Evolutionary conservation across 2,113 vertebrate genomes (phyloP).

Genomic region (Corvus cornix): DNA sequence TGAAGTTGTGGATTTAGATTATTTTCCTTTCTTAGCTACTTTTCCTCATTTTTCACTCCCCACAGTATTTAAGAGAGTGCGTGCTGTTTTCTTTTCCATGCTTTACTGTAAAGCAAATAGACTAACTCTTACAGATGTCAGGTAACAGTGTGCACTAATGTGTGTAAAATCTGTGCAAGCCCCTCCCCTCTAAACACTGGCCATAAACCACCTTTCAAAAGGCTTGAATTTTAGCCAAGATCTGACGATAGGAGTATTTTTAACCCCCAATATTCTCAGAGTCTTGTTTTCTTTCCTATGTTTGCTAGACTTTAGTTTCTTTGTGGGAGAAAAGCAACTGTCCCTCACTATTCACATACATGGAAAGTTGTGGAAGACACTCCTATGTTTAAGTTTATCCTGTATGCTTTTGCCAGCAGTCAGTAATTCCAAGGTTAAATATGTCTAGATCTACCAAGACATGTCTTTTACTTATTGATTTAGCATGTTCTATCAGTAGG

Average conservation of each 20-base stretch:
- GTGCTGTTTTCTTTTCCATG: background rate
- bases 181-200: background rate
- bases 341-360: background rate
- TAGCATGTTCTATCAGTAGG: background rate
- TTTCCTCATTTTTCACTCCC: background rate
- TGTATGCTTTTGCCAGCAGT: background rate
- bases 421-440: background rate
- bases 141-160: background rate
- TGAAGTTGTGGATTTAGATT: background rate
- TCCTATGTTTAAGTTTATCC: background rate
- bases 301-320: background rate
- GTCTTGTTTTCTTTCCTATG: background rate
- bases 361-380: background rate
- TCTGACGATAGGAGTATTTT: background rate
- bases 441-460: background rate
- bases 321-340: background rate
- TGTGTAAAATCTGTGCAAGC: background rate
- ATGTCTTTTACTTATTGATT: background rate
- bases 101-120: background rate
- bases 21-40: background rate
- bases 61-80: fast-evolving
- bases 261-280: background rate
- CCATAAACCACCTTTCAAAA: background rate
- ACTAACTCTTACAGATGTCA: background rate
- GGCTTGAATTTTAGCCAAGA: background rate